Evolutionary conservation across 2,797 vertebrate genomes (phyloP).

Genomic region (Microhierax caerulescens): DNA sequence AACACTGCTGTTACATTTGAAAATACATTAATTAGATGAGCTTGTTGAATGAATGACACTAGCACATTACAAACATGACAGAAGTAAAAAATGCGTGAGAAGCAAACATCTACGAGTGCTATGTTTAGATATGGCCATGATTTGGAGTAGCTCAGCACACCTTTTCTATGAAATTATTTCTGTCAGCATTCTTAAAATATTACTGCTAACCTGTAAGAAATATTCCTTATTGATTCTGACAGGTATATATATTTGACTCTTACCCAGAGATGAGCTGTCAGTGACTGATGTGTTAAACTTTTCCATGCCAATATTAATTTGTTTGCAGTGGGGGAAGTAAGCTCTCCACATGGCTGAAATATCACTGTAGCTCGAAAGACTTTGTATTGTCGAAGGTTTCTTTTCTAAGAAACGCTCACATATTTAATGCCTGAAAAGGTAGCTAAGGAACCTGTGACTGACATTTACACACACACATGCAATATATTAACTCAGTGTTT

Average conservation of each 20-base stretch:
- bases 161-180: not conserved
- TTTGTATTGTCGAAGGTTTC: not conserved
- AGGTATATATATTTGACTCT: not conserved
- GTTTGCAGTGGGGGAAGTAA: not conserved
- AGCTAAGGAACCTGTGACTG: not conserved
- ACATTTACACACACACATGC: not conserved
- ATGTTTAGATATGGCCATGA: not conserved
- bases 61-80: not conserved
- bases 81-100: not conserved
- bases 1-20: not conserved
- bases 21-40: not conserved
- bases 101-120: not conserved
- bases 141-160: not conserved
- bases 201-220: not conserved
- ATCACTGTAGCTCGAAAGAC: not conserved
- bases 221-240: slow-evolving; percentile 34
- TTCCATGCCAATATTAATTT: not conserved
- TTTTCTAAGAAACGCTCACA: not conserved
- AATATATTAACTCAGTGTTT: not conserved
- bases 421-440: not conserved
- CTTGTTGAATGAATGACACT: not conserved
- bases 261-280: slow-evolving; percentile 1
- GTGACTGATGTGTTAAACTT: not conserved
- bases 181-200: not conserved
- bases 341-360: not conserved